Conservation (phyloP, 1,140 invertebrate genomes). For the Euwallacea similis region DNA sequence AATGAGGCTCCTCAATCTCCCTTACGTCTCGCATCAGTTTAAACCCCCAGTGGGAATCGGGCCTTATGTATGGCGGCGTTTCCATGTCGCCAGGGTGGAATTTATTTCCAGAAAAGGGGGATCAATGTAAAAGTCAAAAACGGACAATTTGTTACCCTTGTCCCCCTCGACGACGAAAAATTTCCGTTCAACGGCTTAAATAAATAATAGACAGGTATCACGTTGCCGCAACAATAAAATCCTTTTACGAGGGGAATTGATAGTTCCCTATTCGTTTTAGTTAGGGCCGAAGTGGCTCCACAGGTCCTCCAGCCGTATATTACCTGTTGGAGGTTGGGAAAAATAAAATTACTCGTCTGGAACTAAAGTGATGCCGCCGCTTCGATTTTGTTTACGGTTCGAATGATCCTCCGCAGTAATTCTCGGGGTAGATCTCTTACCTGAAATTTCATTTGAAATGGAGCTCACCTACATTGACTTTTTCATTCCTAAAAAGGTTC, state of each 20-base stretch:
- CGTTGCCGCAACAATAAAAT: neutral
- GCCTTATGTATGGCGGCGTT: slow-evolving; percentile 17
- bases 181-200: slow-evolving; percentile 3
- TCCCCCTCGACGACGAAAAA: slow-evolving; percentile 1
- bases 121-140: slow-evolving; percentile 33
- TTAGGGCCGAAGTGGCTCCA: slow-evolving; percentile 17
- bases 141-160: slow-evolving; percentile 17
- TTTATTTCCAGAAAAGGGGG: slow-evolving; percentile 26
- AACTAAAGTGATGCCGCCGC: slow-evolving; percentile 29
- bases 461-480: neutral
- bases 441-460: slow-evolving; percentile 8
- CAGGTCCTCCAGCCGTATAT: slow-evolving; percentile 25
- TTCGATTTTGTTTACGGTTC: slow-evolving; percentile 34
- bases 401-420: slow-evolving; percentile 22
- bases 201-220: slow-evolving; percentile 8
- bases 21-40: slow-evolving; percentile 20
- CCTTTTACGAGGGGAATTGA: slow-evolving; percentile 3
- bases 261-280: slow-evolving; percentile 15
- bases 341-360: slow-evolving; percentile 30
- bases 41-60: slow-evolving; percentile 19
- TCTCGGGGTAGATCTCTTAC: slow-evolving; percentile 4
- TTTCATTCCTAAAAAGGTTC: neutral
- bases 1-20: slow-evolving; percentile 14
- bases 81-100: slow-evolving; percentile 25
- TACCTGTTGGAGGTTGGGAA: slow-evolving; percentile 19